Evolutionary conservation across 2,113 vertebrate species (phyloP).

Genomic region (Gorsachius goisagi): DNA sequence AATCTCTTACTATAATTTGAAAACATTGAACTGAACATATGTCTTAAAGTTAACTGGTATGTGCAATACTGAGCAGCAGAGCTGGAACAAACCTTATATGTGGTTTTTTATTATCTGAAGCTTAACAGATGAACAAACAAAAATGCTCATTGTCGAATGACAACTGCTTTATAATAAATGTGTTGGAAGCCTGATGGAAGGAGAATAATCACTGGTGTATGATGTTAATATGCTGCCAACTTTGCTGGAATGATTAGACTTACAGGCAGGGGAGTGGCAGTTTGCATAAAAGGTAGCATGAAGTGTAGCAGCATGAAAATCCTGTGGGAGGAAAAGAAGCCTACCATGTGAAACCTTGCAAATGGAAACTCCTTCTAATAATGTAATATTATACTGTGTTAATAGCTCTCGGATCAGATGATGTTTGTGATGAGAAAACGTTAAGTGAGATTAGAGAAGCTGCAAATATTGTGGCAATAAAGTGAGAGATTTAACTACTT

Average conservation of each 20-base stretch:
- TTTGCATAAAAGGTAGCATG: not conserved
- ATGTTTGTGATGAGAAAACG: not conserved
- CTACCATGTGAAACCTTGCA: not conserved
- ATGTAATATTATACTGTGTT: not conserved
- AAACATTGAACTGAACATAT: not conserved
- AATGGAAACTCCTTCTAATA: not conserved
- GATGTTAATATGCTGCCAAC: not conserved
- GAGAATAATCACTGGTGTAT: not conserved
- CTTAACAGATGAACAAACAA: not conserved
- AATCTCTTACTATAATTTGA: not conserved
- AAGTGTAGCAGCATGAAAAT: not conserved
- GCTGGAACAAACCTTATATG: not conserved
- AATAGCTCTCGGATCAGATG: not conserved
- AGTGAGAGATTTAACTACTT: not conserved
- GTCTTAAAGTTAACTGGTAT: not conserved
- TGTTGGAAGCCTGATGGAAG: not conserved
- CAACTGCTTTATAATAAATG: not conserved
- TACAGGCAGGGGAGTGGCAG: not conserved
- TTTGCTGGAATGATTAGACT: not conserved
- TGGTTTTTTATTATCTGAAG: not conserved
- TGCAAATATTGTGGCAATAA: not conserved
- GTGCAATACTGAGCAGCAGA: not conserved
- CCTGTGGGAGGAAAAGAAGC: not conserved
- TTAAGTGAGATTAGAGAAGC: not conserved
- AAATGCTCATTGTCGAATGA: not conserved